Percentiles rank a stretch among this genome's conserved stretches.
Conservation (phyloP, 1,140 invertebrate genomes). For the Paraescarpia echinospica region DNA sequence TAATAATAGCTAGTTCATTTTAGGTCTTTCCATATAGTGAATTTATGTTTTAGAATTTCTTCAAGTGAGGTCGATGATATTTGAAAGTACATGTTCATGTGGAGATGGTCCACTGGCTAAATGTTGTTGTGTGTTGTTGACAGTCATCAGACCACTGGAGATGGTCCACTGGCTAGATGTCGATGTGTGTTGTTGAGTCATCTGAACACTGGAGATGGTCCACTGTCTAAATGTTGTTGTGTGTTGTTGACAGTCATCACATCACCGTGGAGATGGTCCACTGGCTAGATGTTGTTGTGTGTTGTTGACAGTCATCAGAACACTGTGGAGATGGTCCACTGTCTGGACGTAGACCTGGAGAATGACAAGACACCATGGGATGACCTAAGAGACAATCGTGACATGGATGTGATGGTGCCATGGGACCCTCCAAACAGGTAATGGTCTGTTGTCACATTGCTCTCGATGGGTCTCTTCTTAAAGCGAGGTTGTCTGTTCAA, state of each 20-base stretch:
- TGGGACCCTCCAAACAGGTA: conserved; percentile 53
- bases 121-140: neutral
- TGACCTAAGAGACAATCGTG: conserved; percentile 65
- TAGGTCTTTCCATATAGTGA: no score
- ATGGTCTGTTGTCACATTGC: neutral
- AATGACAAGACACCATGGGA: conserved; percentile 62
- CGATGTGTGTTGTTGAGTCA: conserved; percentile 5
- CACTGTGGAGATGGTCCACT: conserved; percentile 50
- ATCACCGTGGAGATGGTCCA: neutral
- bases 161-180: neutral
- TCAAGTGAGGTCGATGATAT: no score
- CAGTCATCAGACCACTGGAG: neutral
- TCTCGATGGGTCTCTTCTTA: no score
- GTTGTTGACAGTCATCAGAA: conserved; percentile 44
- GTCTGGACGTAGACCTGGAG: conserved; percentile 65
- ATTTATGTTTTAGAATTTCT: no score
- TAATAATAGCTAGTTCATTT: no score
- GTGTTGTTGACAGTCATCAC: neutral
- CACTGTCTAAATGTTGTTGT: neutral
- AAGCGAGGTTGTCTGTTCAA: no score
- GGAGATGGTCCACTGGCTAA: conserved; percentile 39
- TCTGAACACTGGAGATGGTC: neutral
- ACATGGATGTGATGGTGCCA: conserved; percentile 57
- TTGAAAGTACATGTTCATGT: no score
- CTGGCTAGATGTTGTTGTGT: neutral